A percentile compares a stretch with the other conserved stretches of the same genome.
These are phyloP conservation scores for Stenchaetothrips biformis DNA, from an alignment of 2,888 invertebrate species.

Conservation along the genomic window DNA sequence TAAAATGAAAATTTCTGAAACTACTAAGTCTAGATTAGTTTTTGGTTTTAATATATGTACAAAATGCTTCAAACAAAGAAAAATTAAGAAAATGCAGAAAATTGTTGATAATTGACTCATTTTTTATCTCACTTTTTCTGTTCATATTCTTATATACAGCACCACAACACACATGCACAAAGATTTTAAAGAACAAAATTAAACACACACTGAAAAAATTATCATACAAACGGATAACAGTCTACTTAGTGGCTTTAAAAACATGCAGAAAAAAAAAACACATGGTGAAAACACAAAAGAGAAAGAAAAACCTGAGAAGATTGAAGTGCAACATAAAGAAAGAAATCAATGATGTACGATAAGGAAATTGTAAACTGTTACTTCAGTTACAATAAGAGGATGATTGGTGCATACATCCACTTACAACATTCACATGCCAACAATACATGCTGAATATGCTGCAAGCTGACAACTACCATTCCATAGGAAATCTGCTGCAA, in stretches of 20 bases:
- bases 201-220: no score
- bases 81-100: neutral
- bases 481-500: no score
- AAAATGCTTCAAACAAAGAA: neutral
- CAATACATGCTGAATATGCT: no score
- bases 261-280: conserved; percentile 8
- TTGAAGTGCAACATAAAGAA: conserved; percentile 31
- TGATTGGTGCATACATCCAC: neutral
- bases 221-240: no score
- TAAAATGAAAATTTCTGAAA: conserved; percentile 27
- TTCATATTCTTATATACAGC: no score
- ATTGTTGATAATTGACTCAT: no score
- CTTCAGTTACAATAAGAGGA: conserved; percentile 28
- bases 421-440: no score
- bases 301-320: conserved; percentile 28
- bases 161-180: no score
- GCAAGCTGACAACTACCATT: no score
- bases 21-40: neutral
- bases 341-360: conserved; percentile 33
- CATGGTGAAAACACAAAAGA: conserved; percentile 28
- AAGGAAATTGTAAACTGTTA: conserved; percentile 29
- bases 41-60: neutral
- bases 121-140: no score
- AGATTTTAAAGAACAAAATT: no score
- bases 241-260: no score